Evolutionary conservation across 1,140 invertebrate genomes (phyloP).

Genomic region (Orussus abietinus): DNA sequence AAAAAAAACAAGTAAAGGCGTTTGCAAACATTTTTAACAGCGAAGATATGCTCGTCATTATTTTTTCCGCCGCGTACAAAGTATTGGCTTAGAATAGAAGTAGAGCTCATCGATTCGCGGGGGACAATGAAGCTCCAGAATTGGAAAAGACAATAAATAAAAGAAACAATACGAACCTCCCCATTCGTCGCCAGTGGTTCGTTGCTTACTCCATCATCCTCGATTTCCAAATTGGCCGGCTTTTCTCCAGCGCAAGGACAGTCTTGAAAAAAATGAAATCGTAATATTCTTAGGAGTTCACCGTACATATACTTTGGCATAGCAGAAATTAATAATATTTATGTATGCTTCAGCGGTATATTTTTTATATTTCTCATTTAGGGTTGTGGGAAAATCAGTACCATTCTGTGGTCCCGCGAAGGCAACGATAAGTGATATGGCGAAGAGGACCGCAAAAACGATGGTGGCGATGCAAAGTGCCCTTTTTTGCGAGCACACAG

Average conservation of each 20-base stretch:
- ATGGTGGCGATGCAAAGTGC: slow-evolving; percentile 75
- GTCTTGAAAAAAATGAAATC: slow-evolving; percentile 49
- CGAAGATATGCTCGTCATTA: too few relatives aligned
- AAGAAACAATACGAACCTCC: slow-evolving; percentile 32
- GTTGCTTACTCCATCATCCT: slow-evolving; percentile 58
- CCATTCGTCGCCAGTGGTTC: slow-evolving; percentile 72
- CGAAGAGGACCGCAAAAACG: slow-evolving; percentile 74
- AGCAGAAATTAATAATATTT: slow-evolving; percentile 2
- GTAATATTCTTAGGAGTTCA: neutral
- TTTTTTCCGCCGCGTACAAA: too few relatives aligned
- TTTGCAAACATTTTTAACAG: too few relatives aligned
- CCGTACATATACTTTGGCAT: neutral
- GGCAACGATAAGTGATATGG: slow-evolving; percentile 81
- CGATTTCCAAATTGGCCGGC: slow-evolving; percentile 59
- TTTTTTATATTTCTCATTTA: too few relatives aligned
- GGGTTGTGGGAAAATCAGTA: too few relatives aligned
- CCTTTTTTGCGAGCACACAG: slow-evolving; percentile 82
- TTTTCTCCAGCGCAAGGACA: slow-evolving; percentile 69
- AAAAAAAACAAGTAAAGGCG: slow-evolving; percentile 6
- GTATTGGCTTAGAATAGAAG: too few relatives aligned
- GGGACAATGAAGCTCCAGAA: neutral
- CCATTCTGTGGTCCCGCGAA: slow-evolving; percentile 79
- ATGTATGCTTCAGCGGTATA: neutral
- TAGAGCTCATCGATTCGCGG: too few relatives aligned
- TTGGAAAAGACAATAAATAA: slow-evolving; percentile 5